phyloP scores from a whole-genome alignment of 2,113 vertebrate genomes.

The Heterochromis multidens region DNA sequence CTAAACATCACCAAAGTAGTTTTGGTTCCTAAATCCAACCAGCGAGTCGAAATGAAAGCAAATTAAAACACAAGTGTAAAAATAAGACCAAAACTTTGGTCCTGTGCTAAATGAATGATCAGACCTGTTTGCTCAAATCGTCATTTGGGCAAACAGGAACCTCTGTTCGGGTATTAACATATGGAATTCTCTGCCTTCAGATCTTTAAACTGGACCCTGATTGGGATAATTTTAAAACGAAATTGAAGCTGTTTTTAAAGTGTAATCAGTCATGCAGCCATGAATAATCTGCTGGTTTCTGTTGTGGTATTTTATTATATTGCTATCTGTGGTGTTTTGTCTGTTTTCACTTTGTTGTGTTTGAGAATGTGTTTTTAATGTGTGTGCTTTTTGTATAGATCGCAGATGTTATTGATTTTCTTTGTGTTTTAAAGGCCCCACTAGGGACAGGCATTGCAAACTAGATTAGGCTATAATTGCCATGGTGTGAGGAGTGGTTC shows the following conservation, averaged over 20 bases:
- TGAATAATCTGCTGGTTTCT: not conserved
- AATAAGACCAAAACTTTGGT: not conserved
- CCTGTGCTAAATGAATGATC: not conserved
- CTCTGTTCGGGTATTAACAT: too few relatives aligned
- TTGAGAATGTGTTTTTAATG: not conserved
- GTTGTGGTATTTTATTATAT: not conserved
- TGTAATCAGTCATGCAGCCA: not conserved
- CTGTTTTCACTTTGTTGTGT: not conserved
- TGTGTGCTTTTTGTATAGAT: not conserved
- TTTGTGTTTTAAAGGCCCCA: not conserved
- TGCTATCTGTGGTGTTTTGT: not conserved
- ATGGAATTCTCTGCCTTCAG: too few relatives aligned
- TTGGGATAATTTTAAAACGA: not conserved
- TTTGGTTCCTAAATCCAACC: not conserved
- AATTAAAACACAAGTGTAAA: not conserved
- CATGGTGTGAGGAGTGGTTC: not conserved
- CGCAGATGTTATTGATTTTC: not conserved
- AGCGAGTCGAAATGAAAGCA: accelerated
- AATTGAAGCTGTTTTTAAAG: not conserved
- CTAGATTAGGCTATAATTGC: not conserved
- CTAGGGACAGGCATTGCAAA: not conserved
- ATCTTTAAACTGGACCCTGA: too few relatives aligned
- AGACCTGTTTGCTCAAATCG: too few relatives aligned
- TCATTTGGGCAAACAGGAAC: too few relatives aligned
- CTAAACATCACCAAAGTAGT: not conserved